Percentiles rank a stretch among this genome's conserved stretches.
These are phyloP conservation scores for Ginglymostoma cirratum DNA, from an alignment of 2,113 vertebrate species.

Conservation along the genomic window DNA sequence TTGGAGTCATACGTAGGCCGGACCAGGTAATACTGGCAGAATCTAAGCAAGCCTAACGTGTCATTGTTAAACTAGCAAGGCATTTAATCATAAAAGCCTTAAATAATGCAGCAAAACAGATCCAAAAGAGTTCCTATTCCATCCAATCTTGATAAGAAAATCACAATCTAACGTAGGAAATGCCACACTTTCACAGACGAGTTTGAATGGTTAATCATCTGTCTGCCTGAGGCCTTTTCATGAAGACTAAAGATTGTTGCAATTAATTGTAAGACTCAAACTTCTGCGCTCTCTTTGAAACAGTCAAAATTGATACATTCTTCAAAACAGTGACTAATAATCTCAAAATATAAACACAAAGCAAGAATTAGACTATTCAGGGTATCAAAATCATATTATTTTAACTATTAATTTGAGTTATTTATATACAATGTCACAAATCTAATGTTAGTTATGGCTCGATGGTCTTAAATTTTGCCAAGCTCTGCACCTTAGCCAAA, in stretches of 20 bases:
- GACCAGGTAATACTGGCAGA: too few relatives aligned
- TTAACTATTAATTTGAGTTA: neutral
- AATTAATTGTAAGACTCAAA: neutral
- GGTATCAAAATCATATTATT: neutral
- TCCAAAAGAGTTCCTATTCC: neutral
- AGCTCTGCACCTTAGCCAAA: too few relatives aligned
- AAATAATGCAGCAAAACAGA: neutral
- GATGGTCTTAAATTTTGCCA: neutral
- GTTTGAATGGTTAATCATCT: neutral
- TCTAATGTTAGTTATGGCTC: neutral
- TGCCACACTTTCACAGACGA: neutral
- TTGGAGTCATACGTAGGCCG: too few relatives aligned
- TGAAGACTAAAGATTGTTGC: neutral
- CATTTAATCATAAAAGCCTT: constrained; percentile 9
- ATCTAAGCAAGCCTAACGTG: neutral
- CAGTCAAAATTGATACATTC: neutral
- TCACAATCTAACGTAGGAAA: neutral
- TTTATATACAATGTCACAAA: neutral
- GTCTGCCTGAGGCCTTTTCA: neutral
- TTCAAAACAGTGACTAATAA: neutral
- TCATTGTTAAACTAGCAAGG: neutral
- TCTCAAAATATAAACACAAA: constrained; percentile 2
- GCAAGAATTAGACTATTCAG: neutral
- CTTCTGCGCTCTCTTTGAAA: neutral
- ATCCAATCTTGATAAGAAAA: neutral